A percentile compares a stretch with the other conserved stretches of the same genome.
phyloP scores from a whole-genome alignment of 2,888 invertebrate species.

The Xanthorhoe spadicearia region DNA sequence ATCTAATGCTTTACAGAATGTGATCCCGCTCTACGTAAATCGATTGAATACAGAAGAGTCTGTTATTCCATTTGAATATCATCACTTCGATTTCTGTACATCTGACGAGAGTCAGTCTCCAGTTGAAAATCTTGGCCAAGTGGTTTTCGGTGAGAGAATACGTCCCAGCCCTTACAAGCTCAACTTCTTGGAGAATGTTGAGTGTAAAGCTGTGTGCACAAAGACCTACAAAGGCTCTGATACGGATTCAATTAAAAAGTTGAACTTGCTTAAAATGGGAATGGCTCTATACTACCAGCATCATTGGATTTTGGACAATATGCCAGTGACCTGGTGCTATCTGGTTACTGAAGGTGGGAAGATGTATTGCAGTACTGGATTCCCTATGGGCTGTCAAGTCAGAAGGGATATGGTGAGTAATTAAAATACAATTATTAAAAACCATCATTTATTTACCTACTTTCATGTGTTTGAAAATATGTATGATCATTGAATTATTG shows the following conservation, averaged over 20 bases:
- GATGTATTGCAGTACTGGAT: conserved; percentile 96
- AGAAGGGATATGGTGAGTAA: conserved; percentile 81
- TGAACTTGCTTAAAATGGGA: conserved; percentile 94
- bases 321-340: conserved; percentile 99
- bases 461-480: no score
- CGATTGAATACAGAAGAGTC: conserved; percentile 99
- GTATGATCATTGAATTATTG: no score
- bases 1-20: conserved; percentile 88
- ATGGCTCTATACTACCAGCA: conserved; percentile 98
- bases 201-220: conserved; percentile 85
- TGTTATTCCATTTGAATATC: conserved; percentile 99
- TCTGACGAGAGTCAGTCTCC: conserved; percentile 92
- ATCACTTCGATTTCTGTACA: conserved; percentile 98
- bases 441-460: no score
- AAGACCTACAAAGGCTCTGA: conserved; percentile 89
- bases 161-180: conserved; percentile 96
- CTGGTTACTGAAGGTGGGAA: conserved; percentile 87
- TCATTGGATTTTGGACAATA: conserved; percentile 99
- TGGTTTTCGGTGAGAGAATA: conserved; percentile 99
- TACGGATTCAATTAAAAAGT: conserved; percentile 86
- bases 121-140: conserved; percentile 99
- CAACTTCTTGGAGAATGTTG: conserved; percentile 90
- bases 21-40: conserved; percentile 96
- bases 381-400: conserved; percentile 98
- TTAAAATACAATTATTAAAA: neutral